A percentile compares a stretch with the other conserved stretches of the same genome.
Conservation (phyloP, 2,797 vertebrate species). For the Sitta carolinensis region DNA sequence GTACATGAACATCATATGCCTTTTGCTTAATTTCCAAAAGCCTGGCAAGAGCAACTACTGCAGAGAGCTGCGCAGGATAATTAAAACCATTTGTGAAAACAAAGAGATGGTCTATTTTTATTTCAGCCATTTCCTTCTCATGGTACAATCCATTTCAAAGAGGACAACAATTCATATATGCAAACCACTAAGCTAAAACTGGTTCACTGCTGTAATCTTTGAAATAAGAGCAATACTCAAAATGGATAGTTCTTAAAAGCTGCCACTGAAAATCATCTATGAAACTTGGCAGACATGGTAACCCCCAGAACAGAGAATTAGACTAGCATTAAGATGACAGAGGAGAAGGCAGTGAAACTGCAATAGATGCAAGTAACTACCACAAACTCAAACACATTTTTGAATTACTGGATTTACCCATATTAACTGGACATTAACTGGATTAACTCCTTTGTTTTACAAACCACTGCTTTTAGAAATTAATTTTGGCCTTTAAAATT, state of each 20-base stretch:
- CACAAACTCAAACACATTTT: background rate
- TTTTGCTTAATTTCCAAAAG: background rate
- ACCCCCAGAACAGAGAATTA: background rate
- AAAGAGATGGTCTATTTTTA: conserved; percentile 52
- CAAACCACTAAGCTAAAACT: conserved; percentile 26
- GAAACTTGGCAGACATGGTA: background rate
- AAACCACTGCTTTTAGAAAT: background rate
- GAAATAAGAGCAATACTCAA: background rate
- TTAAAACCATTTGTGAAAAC: conserved; percentile 54
- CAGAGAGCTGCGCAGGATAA: background rate
- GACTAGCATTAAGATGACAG: background rate
- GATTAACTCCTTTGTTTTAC: background rate
- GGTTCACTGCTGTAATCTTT: background rate
- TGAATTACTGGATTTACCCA: background rate
- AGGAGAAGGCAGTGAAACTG: background rate
- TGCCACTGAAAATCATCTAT: background rate
- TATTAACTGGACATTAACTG: background rate
- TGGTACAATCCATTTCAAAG: conserved; percentile 21
- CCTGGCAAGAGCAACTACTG: background rate
- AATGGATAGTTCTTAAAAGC: background rate
- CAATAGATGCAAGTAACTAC: background rate
- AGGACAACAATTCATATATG: conserved; percentile 20
- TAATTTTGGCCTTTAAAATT: background rate
- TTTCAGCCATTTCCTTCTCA: conserved; percentile 34
- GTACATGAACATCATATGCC: background rate